phyloP scores from a whole-genome alignment of 2,797 vertebrate genomes.

The Schizopygopsis pylzovi region DNA sequence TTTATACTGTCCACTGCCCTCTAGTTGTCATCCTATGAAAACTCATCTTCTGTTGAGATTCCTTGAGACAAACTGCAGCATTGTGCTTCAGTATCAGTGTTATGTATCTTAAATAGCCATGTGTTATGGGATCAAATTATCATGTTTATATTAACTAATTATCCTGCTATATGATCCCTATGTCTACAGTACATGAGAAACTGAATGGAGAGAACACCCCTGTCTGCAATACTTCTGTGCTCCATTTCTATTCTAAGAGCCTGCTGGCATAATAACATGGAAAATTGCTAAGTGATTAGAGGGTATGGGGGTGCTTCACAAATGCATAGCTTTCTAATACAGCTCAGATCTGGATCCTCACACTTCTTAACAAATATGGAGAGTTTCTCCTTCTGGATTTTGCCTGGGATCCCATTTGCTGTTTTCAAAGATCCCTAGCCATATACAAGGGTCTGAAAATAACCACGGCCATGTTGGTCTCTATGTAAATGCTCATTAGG shows the following conservation, averaged over 20 bases:
- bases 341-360: conserved; percentile 57
- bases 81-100: not conserved
- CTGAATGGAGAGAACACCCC: not conserved
- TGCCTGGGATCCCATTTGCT: conserved; percentile 72
- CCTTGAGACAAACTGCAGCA: not conserved
- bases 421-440: conserved; percentile 67
- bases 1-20: conserved; percentile 69
- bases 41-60: not conserved
- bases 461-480: conserved; percentile 66
- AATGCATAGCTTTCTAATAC: conserved; percentile 64
- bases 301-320: conserved; percentile 61
- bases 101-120: not conserved
- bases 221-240: not conserved
- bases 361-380: conserved; percentile 60
- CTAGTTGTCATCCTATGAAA: conserved; percentile 65
- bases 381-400: conserved; percentile 67
- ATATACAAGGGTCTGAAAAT: conserved; percentile 73
- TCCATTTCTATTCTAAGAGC: conserved; percentile 58
- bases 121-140: conserved; percentile 5
- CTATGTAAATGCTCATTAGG: conserved; percentile 63
- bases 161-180: not conserved
- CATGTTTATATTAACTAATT: not conserved
- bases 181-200: conserved; percentile 8
- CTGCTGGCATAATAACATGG: conserved; percentile 43
- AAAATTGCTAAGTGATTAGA: conserved; percentile 60